Percentiles rank a stretch among this genome's conserved stretches.
These are phyloP conservation scores for Graptemys geographica DNA, from an alignment of 2,797 vertebrate species.

Conservation along the genomic window DNA sequence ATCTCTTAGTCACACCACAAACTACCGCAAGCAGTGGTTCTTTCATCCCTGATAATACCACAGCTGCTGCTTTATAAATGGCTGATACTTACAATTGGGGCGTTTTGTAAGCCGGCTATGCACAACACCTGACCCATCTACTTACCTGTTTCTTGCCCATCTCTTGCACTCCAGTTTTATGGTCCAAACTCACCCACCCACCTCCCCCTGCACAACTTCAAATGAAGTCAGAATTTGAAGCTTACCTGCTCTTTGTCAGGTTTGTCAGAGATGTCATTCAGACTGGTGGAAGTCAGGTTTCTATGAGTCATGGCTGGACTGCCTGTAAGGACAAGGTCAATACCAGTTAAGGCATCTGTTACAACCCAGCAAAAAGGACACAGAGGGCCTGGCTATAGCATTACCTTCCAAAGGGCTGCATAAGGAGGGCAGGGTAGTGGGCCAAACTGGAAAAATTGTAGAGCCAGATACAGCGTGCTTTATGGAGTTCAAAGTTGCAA, in stretches of 20 bases:
- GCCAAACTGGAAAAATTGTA: not conserved
- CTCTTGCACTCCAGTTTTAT: not conserved
- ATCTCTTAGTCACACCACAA: not conserved
- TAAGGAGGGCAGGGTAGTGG: not conserved
- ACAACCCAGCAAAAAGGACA: not conserved
- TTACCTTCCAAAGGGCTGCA: not conserved
- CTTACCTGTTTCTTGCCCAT: not conserved
- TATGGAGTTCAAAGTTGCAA: not conserved
- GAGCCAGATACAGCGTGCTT: conserved; percentile 13
- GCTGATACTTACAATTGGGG: not conserved
- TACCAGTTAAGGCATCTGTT: conserved; percentile 36
- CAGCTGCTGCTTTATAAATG: not conserved
- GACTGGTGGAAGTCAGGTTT: conserved; percentile 92
- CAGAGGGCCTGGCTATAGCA: conserved; percentile 52
- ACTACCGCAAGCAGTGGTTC: not conserved
- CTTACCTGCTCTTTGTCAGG: conserved; percentile 98
- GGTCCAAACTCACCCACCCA: not conserved
- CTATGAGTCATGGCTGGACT: conserved; percentile 91
- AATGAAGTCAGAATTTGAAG: not conserved
- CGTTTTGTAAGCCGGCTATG: not conserved
- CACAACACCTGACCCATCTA: not conserved
- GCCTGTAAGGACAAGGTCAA: conserved; percentile 82
- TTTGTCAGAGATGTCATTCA: conserved; percentile 98
- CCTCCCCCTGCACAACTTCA: not conserved
- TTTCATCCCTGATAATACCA: not conserved